Conservation (phyloP, 2,888 invertebrate species). For the Oscheius sp. region DNA sequence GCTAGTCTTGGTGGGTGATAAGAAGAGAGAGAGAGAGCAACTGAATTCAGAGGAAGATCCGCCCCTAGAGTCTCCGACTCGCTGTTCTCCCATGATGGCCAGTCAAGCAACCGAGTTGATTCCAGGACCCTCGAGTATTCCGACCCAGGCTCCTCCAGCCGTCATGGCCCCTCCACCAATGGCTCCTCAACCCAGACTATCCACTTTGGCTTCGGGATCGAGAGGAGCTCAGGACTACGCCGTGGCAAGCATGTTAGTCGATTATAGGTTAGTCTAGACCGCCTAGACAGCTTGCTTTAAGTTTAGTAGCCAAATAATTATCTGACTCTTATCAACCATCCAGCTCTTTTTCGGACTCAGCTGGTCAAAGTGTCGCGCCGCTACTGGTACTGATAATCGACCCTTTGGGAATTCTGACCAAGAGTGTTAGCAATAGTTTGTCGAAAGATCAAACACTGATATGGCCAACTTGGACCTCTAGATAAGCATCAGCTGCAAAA, state of each 20-base stretch:
- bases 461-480: too few species aligned
- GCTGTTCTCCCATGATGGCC: conserved; percentile 23
- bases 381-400: too few species aligned
- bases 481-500: too few species aligned
- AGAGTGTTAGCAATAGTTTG: too few species aligned
- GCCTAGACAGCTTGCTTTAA: too few species aligned
- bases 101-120: conserved; percentile 23
- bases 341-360: too few species aligned
- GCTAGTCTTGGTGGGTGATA: conserved; percentile 40
- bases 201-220: conserved; percentile 1
- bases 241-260: conserved; percentile 47
- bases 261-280: conserved; percentile 49
- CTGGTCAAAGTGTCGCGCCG: too few species aligned
- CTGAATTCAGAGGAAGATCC: conserved; percentile 22
- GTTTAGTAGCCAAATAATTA: too few species aligned
- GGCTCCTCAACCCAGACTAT: conserved; percentile 17
- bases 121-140: conserved; percentile 21
- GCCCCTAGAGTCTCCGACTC: conserved; percentile 23
- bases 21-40: neutral
- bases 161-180: conserved; percentile 32
- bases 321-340: too few species aligned
- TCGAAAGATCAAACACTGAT: too few species aligned
- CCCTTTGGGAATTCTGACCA: too few species aligned
- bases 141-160: conserved; percentile 23
- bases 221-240: conserved; percentile 37